Evolutionary conservation across 2,888 invertebrate species (phyloP), one percentile per base, ranked within the genome.

Genomic region (Coenonympha glycerion): DNA sequence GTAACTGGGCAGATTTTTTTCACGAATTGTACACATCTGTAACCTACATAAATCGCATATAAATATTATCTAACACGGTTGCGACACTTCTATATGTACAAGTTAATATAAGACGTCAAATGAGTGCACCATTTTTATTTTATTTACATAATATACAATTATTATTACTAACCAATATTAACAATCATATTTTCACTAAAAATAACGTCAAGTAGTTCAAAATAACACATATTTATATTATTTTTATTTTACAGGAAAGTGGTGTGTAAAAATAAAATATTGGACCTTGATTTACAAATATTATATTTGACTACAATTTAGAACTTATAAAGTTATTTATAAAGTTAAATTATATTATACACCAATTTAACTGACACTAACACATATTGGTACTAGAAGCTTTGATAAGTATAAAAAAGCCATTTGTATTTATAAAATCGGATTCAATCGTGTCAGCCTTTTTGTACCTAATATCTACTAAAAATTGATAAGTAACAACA

Each of bases 141-240:
- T 84, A 84, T 86, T 73, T 86, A 87, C 85, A 87, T 66, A 71
- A 79, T 86, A 59, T 85, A 86, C 85, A 87, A 65, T 65, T 75
- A 75, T 63, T 28, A 47, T 55, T 6, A 41, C 81, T 84, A 82
- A 79, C 76, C 78, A 74, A 63, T 80, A 80, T 79, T 77, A 85
- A 84, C 84, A 84, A 74, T 71, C 63, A 61, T 39, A 39, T 39
- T 62, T 54, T 59, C 62, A 60, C 57, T 26, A 53, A 47, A 52
- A 41, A 16, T 55, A 57, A 55, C 57, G 49, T 41, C 47, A 54
- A 58, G 59, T 49, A 56, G 55, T 56, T 58, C 59, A 56, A 52
- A 62, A 53, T 53, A 52, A 55, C 48, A 28, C 15, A 16, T n/a
- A n/a, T n/a, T n/a, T 34, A 9, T 34, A 18, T 18, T 34, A 22